Evolutionary conservation across 1,140 invertebrate species (phyloP), one percentile per base, ranked within the genome.

Genomic region (Lerema accius): DNA sequence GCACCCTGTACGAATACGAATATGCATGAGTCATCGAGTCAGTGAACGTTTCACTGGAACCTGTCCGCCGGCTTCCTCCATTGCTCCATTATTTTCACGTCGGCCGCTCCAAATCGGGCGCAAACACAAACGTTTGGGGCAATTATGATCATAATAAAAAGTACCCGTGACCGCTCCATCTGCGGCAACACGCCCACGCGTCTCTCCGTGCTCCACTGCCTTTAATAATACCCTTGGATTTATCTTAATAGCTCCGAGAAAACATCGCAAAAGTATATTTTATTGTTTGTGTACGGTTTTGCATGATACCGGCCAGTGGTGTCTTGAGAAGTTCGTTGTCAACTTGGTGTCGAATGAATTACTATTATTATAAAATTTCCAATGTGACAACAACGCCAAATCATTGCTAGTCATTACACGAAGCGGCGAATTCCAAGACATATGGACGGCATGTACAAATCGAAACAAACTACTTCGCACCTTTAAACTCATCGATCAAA

Each of bases 161-260:
- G 14, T 45, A 35, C 42, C 43, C 53, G 53, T 58, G 53, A 58
- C 26, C 53, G 14, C 40, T 45, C 42, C 53, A 35, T 58, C 15
- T 58, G 23, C 9, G 53, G 53, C 26, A 14, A 13, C 32, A n/a
- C 53, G 53, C 53, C 53, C 53, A 58, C 53, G 16, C 42, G 14
- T 0, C 14, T 10, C 26, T 40, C 26, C 53, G n/a, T 32, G 42
- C 19, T 43, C 53, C 53, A 58, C 10, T 32, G 40, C 11, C 26
- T 46, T 56, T 43, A 45, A 35, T 46, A 58, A 58, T 58, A 55
- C 39, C 7, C 39, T 58, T 45, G 53, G 26, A 46, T 58, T 58
- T 58, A 46, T 46, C 45, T 58, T 58, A 58, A 58, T 45, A 1
- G 14, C 26, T 45, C 13, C 11, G 17, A 40, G 23, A 32, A 17